Base-by-base conservation (phyloP, 2,888 invertebrate species). In the Philereme vetulata region DNA sequence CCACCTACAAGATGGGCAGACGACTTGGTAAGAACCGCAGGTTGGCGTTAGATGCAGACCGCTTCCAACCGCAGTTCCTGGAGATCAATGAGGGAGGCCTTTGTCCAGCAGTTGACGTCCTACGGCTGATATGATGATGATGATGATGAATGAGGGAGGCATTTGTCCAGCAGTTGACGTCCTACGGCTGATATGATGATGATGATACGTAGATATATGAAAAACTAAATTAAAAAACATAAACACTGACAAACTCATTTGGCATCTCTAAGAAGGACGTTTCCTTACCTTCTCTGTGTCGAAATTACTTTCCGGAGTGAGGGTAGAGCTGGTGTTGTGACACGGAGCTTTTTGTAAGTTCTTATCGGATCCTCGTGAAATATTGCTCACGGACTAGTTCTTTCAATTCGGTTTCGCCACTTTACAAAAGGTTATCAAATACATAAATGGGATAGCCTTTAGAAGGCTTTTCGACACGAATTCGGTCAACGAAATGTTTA, bases 351-450 rank as follows among this genome's bases (percentile, higher is more conserved):
- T 84, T 86, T 84, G 82, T 78, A 81, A 85, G 85, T 76, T 75
- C 84, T 87, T 89, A 90, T 90, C 90, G 81, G 73, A 75, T 77
- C 79, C 78, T 79, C 78, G 77, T 81, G 82, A 84, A 85, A 82
- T 84, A 84, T 82, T 81, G 80, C 78, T 82, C 86, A 76, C 81
- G 82, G 80, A 82, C 83, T 82, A 86, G 83, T 84, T 81, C 77
- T 72, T 74, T 77, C 77, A 75, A 76, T 73, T 70, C 69, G 66
- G 76, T 88, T 85, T 86, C 85, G 75, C 77, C 84, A 85, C 70
- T 75, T 72, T 71, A 75, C 71, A 68, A 85, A 83, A 86, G 86
- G 84, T 88, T 85, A 85, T 84, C 82, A 78, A 74, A 70, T 60
- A 76, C 73, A 56, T 77, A 75, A 76, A 77, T 70, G 72, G 75